A percentile compares a stretch with the other conserved stretches of the same genome.
These are phyloP conservation scores for Scaptodrosophila lebanonensis DNA, from an alignment of 1,140 invertebrate species.

Conservation along the genomic window DNA sequence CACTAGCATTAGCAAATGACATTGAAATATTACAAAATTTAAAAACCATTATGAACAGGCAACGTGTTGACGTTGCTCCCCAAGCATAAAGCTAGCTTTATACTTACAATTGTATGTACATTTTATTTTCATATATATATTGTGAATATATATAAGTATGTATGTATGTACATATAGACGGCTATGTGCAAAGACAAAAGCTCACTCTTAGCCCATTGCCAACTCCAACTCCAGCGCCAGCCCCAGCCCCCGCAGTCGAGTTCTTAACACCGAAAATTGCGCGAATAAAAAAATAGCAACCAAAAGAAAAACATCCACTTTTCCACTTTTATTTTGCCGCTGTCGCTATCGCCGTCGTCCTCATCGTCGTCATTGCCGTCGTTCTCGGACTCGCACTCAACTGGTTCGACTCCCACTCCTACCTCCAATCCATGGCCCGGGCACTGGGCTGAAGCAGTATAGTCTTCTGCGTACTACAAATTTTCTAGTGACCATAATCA, in stretches of 20 bases:
- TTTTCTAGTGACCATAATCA: conserved; percentile 74
- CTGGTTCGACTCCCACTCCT: conserved; percentile 47
- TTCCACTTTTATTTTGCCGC: conserved; percentile 62
- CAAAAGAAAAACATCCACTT: conserved; percentile 60
- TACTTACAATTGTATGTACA: background rate
- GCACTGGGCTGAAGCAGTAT: background rate
- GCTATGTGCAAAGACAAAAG: conserved; percentile 5
- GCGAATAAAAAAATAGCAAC: conserved; percentile 56
- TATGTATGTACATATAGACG: background rate
- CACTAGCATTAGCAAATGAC: conserved; percentile 69
- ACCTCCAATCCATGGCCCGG: too few relatives aligned
- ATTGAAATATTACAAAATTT: conserved; percentile 74
- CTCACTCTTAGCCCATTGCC: too few relatives aligned
- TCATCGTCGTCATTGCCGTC: conserved; percentile 39
- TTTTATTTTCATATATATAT: conserved; percentile 41
- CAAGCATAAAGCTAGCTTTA: conserved; percentile 1
- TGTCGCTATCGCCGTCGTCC: conserved; percentile 30
- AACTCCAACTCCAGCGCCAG: too few relatives aligned
- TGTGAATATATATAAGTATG: conserved; percentile 13
- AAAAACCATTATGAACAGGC: conserved; percentile 71
- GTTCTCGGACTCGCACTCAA: conserved; percentile 10
- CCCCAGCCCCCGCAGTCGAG: too few relatives aligned
- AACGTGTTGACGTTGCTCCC: conserved; percentile 5
- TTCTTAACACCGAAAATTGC: conserved; percentile 59
- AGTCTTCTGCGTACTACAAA: conserved; percentile 49